Conservation (phyloP, 2,888 invertebrate genomes). For the Aethes cnicana region DNA sequence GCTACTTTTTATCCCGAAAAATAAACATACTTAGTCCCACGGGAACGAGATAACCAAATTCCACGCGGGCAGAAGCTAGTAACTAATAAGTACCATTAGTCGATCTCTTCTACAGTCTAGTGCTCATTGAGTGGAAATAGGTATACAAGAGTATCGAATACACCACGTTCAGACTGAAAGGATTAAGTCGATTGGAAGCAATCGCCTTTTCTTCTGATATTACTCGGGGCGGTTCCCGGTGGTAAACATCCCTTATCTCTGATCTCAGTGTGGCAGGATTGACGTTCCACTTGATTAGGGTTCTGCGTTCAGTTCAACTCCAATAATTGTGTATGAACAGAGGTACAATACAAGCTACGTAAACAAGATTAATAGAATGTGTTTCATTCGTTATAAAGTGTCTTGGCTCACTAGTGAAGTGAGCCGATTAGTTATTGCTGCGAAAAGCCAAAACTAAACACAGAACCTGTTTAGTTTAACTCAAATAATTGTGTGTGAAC, state of each 20-base stretch:
- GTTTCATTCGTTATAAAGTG: no score
- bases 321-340: no score
- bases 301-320: not conserved
- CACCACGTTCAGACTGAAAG: slow-evolving; percentile 31
- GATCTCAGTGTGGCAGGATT: slow-evolving; percentile 20
- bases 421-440: slow-evolving; percentile 54
- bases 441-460: slow-evolving; percentile 42
- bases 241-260: slow-evolving; percentile 30
- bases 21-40: no score
- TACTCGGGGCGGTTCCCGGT: slow-evolving; percentile 33
- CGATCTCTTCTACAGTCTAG: slow-evolving; percentile 25
- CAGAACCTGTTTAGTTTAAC: no score
- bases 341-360: no score
- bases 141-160: slow-evolving; percentile 31
- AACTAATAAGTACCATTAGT: slow-evolving; percentile 4
- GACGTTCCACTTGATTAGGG: slow-evolving; percentile 24
- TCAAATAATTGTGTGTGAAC: no score
- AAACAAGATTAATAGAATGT: no score
- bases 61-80: no score
- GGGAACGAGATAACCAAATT: no score
- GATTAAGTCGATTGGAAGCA: slow-evolving; percentile 55
- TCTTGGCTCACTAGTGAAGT: no score
- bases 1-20: no score
- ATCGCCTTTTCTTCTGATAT: slow-evolving; percentile 48
- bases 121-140: slow-evolving; percentile 29